Base-by-base conservation (phyloP, 2,113 vertebrate genomes). In the Notechis scutatus region DNA sequence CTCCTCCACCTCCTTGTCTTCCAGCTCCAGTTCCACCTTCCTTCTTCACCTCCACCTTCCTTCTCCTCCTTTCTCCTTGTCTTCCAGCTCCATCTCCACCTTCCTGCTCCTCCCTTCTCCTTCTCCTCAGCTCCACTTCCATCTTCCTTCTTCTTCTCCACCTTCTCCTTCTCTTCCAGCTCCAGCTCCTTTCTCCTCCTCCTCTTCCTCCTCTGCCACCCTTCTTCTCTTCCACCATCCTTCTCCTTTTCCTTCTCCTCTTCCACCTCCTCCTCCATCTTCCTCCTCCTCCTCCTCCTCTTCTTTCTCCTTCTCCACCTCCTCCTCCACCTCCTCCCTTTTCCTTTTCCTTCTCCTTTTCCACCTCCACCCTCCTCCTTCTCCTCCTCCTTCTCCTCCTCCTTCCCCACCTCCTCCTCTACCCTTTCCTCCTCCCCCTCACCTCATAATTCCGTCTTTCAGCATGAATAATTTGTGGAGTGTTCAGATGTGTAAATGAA, bases 81-180 rank as follows among this genome's bases (percentile, higher is more conserved):
- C 42, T 3, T 42, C n/a, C 42, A 42, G 42, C 23, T 39, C 81
- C 23, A 2, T 1, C 3, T 1, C 0, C 20, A 1, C 1, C 61
- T 56, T 6, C 20, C 5, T n/a, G n/a, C n/a, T n/a, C n/a, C n/a
- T n/a, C n/a, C n/a, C n/a, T n/a, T n/a, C n/a, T n/a, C n/a, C n/a
- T n/a, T n/a, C n/a, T n/a, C n/a, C n/a, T n/a, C n/a, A n/a, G n/a
- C n/a, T n/a, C n/a, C n/a, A n/a, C n/a, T n/a, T n/a, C n/a, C n/a
- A n/a, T n/a, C n/a, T n/a, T n/a, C n/a, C n/a, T n/a, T n/a, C n/a
- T n/a, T n/a, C n/a, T n/a, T n/a, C 29, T 15, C 29, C 64, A 15
- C 14, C 26, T 29, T n/a, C n/a, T n/a, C n/a, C n/a, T 64, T 64
- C 3, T 29, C 26, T 29, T 64, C 59, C 26, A 64, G 24, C 59